These are phyloP conservation scores for Hyposoter dolosus DNA, from an alignment of 2,888 invertebrate genomes.

Conservation along the genomic window DNA sequence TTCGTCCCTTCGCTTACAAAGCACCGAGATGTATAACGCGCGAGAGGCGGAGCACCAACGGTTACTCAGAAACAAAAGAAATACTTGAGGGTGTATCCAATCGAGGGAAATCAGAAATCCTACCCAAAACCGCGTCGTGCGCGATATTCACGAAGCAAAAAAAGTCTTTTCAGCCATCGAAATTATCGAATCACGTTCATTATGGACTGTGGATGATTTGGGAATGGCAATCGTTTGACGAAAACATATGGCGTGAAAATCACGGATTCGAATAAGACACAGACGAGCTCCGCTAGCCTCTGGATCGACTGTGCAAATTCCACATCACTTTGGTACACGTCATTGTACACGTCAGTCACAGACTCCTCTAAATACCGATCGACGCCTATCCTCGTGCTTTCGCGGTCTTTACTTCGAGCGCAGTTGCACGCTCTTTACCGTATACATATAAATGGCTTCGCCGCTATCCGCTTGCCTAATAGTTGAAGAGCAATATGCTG, in stretches of 20 bases:
- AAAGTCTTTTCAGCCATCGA: background rate
- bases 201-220: too few relatives aligned
- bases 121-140: background rate
- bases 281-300: background rate
- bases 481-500: constrained; percentile 41
- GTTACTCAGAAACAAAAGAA: constrained; percentile 32
- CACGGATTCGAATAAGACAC: background rate
- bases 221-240: too few relatives aligned
- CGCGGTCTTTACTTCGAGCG: constrained; percentile 60
- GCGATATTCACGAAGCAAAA: background rate
- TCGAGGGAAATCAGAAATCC: background rate
- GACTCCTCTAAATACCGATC: constrained; percentile 84
- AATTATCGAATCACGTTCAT: too few relatives aligned
- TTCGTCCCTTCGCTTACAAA: constrained; percentile 18
- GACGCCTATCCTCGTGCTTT: constrained; percentile 70
- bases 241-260: background rate
- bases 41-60: background rate
- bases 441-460: constrained; percentile 4
- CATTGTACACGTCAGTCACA: constrained; percentile 82
- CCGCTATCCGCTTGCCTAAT: constrained; percentile 23
- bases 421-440: constrained; percentile 43
- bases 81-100: constrained; percentile 29
- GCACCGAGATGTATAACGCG: constrained; percentile 11
- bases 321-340: constrained; percentile 52
- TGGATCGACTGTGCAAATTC: constrained; percentile 67